phyloP scores from a whole-genome alignment of 2,888 invertebrate genomes.

The Zhuqinia jingwanae region DNA sequence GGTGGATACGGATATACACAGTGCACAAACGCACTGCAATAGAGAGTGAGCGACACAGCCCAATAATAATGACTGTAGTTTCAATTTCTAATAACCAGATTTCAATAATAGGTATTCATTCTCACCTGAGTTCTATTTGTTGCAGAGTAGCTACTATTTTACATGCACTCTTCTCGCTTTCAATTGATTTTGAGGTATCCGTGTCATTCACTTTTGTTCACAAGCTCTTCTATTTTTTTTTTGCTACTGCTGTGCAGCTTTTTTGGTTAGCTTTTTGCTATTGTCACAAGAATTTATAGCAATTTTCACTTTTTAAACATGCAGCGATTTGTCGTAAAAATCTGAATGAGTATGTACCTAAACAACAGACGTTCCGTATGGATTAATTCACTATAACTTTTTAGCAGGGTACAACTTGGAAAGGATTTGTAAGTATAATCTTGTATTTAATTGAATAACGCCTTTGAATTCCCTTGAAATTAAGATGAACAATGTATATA shows the following conservation, averaged over 20 bases:
- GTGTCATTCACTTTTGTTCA: neutral
- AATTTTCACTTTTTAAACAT: constrained; percentile 11
- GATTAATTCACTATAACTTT: too few species aligned
- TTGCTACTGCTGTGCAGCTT: neutral
- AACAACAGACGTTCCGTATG: too few species aligned
- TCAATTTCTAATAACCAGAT: neutral
- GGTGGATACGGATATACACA: neutral
- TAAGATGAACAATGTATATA: too few species aligned
- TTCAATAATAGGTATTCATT: constrained; percentile 5
- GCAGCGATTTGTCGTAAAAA: too few species aligned
- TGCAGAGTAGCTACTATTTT: neutral
- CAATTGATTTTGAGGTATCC: neutral
- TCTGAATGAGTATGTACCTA: too few species aligned
- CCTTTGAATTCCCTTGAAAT: too few species aligned
- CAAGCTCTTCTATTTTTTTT: neutral
- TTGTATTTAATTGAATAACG: too few species aligned
- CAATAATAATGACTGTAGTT: constrained; percentile 1
- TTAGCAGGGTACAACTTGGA: too few species aligned
- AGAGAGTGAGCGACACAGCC: neutral
- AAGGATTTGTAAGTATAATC: too few species aligned
- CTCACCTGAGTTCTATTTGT: constrained; percentile 4
- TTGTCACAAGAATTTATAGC: neutral
- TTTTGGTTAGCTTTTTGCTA: constrained; percentile 6
- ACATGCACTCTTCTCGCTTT: neutral
- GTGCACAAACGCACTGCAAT: neutral